Evolutionary conservation across 2,888 invertebrate species (phyloP), one percentile per base, ranked within the genome.

Genomic region (Drosophila aldrichi): DNA sequence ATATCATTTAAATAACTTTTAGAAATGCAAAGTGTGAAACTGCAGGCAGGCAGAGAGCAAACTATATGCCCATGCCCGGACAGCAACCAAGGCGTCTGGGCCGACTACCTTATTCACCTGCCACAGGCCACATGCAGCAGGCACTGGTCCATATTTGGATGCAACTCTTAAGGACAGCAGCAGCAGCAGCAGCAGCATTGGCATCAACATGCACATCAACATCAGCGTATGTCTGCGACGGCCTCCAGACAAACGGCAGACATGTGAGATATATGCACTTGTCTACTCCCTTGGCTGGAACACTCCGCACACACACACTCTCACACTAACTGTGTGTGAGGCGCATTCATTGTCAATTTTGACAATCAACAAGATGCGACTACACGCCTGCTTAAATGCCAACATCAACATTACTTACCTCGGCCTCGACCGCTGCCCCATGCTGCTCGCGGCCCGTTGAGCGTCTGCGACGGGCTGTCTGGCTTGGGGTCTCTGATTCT

Each of bases 161-260:
- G 79, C 89, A 86, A 76, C 75, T 82, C 86, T 88, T 85, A 88
- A 82, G 88, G 90, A 86, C 88, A 81, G 64, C 66, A 78, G n/a
- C n/a, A n/a, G n/a, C n/a, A n/a, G n/a, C n/a, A n/a, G n/a, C n/a
- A n/a, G n/a, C 51, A 67, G 18, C 64, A 71, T 63, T 60, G 72
- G 70, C 71, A 68, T 65, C 75, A 70, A 70, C 74, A 80, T 73
- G 72, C 73, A 68, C 77, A 77, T 73, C 74, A 72, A 72, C 82
- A 79, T 58, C 74, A 65, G 68, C 66, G 71, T 68, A 65, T 75
- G 83, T 70, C 77, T 77, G 73, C 77, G 58, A 75, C 81, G 82
- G 79, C 81, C 84, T 88, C 90, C 92, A 91, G 91, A 91, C 92
- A 91, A 83, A 78, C 82, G 79, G 89, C 90, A 91, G 91, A 91